Evolutionary conservation across 2,113 vertebrate genomes (phyloP).

Genomic region (Sturnira hondurensis): DNA sequence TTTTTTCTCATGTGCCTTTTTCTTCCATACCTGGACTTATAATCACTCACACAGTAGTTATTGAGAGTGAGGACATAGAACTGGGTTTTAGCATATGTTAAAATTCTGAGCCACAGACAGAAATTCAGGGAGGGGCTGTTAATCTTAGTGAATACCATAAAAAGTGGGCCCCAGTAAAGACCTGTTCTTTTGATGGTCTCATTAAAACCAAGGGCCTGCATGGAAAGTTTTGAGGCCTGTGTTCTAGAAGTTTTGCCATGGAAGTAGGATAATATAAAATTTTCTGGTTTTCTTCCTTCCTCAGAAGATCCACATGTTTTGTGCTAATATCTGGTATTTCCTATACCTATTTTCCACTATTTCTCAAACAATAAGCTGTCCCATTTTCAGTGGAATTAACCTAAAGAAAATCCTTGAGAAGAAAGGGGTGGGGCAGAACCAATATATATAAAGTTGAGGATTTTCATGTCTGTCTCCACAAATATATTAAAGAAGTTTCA

Average conservation of each 20-base stretch:
- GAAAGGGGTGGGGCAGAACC: background rate
- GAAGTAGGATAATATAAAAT: background rate
- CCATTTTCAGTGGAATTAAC: background rate
- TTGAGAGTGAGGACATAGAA: background rate
- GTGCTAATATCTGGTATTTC: background rate
- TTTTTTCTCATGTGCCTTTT: background rate
- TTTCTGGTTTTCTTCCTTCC: background rate
- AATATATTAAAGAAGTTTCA: background rate
- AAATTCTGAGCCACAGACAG: background rate
- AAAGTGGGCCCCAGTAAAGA: background rate
- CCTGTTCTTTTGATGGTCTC: background rate
- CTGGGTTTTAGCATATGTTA: constrained; percentile 28
- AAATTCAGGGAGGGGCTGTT: background rate
- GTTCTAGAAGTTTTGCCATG: background rate
- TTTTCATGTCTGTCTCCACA: background rate
- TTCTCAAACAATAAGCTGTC: background rate
- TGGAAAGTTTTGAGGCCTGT: background rate
- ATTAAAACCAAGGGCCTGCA: background rate
- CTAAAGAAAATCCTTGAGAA: background rate
- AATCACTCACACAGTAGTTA: constrained; percentile 27
- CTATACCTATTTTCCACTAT: background rate
- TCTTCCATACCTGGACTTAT: constrained; percentile 55
- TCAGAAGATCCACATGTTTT: background rate
- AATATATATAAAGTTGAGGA: background rate
- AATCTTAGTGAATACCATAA: background rate